Percentiles rank a stretch among this genome's conserved stretches.
phyloP scores from a whole-genome alignment of 2,888 invertebrate genomes.

The Euzophera pinguis region DNA sequence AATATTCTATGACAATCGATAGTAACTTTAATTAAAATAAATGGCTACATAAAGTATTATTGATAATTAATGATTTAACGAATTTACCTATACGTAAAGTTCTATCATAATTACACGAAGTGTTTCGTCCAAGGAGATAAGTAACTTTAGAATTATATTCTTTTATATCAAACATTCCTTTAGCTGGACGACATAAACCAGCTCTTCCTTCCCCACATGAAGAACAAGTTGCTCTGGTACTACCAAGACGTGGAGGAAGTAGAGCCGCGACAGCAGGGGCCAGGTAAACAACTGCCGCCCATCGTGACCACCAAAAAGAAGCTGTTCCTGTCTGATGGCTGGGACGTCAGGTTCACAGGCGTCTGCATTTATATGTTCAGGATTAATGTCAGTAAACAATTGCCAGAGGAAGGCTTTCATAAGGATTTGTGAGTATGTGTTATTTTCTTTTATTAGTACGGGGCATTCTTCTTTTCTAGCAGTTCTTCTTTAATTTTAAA shows the following conservation, averaged over 20 bases:
- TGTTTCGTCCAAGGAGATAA: too few relatives aligned
- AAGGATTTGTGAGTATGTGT: slow-evolving; percentile 86
- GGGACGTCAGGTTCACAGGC: slow-evolving; percentile 89
- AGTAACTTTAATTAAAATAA: too few relatives aligned
- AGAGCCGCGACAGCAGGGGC: slow-evolving; percentile 73
- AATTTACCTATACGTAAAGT: too few relatives aligned
- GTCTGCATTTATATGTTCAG: slow-evolving; percentile 92
- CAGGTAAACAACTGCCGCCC: slow-evolving; percentile 64
- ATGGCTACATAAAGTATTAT: too few relatives aligned
- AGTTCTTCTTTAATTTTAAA: too few relatives aligned
- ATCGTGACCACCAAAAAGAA: slow-evolving; percentile 83
- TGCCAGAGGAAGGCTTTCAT: slow-evolving; percentile 96
- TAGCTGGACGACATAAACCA: slow-evolving; percentile 93
- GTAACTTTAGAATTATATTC: too few relatives aligned
- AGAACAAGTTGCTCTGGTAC: slow-evolving; percentile 92
- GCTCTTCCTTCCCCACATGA: slow-evolving; percentile 91
- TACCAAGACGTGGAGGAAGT: slow-evolving; percentile 91
- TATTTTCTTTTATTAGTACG: too few relatives aligned
- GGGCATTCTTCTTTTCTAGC: too few relatives aligned
- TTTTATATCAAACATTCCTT: too few relatives aligned
- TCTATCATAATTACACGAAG: too few relatives aligned
- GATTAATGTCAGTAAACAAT: slow-evolving; percentile 89
- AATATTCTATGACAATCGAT: too few relatives aligned
- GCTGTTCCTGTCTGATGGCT: slow-evolving; percentile 91
- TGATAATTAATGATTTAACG: too few relatives aligned